These are phyloP conservation scores for Raja brachyura DNA, from an alignment of 2,113 vertebrate genomes.

Conservation along the genomic window DNA sequence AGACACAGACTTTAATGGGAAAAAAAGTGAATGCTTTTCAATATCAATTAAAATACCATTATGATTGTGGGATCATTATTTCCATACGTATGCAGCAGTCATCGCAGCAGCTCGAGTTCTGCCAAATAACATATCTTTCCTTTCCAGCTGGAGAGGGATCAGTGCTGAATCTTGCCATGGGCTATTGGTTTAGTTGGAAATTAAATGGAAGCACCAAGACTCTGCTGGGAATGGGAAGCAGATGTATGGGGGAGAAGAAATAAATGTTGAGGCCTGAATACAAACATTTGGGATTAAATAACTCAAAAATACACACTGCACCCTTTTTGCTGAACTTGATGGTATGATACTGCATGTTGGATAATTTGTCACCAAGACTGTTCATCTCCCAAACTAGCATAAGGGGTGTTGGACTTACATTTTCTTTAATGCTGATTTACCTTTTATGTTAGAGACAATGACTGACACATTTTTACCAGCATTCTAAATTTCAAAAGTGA, in stretches of 20 bases:
- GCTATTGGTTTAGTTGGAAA: neutral
- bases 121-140: constrained; percentile 56
- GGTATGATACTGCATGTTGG: neutral
- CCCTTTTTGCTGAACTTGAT: neutral
- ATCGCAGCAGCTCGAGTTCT: neutral
- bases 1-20: neutral
- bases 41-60: neutral
- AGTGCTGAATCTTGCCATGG: neutral
- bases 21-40: neutral
- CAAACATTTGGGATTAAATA: neutral
- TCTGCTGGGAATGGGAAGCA: neutral
- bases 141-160: constrained; percentile 54
- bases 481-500: neutral
- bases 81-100: neutral
- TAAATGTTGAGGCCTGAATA: neutral
- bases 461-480: neutral
- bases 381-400: neutral
- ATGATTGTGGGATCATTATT: neutral
- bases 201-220: neutral
- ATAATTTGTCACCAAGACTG: neutral
- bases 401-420: neutral
- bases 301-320: neutral
- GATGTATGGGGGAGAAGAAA: neutral
- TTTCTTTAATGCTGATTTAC: neutral
- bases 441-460: neutral